phyloP scores from a whole-genome alignment of 1,140 invertebrate genomes.

The Drosophila sulfurigaster region DNA sequence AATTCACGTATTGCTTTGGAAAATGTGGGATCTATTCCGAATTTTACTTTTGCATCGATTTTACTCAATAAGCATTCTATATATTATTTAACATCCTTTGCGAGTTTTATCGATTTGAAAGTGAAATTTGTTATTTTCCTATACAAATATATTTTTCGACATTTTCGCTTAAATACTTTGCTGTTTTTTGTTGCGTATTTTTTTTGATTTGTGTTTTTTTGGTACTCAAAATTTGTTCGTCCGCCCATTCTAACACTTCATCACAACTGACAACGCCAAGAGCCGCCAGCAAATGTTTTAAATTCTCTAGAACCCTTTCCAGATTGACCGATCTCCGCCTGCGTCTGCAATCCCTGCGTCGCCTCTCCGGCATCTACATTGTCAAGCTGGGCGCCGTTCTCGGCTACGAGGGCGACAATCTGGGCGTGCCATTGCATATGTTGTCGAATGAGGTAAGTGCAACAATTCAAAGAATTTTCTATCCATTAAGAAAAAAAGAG shows the following conservation, averaged over 20 bases:
- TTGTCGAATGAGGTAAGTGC: constrained; percentile 86
- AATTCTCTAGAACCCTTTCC: constrained; percentile 84
- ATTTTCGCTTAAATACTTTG: constrained; percentile 44
- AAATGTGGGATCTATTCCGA: neutral
- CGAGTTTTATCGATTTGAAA: neutral
- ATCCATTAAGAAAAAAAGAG: constrained; percentile 20
- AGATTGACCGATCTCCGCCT: constrained; percentile 90
- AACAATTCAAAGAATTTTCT: neutral
- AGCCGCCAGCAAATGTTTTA: constrained; percentile 77
- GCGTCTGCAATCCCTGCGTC: constrained; percentile 90
- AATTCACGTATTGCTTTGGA: constrained; percentile 4
- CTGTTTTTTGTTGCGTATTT: constrained; percentile 66
- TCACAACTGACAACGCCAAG: constrained; percentile 60
- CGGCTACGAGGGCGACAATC: constrained; percentile 86
- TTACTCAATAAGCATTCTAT: neutral
- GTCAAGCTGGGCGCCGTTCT: constrained; percentile 91
- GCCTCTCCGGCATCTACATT: constrained; percentile 91
- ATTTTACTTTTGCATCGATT: neutral
- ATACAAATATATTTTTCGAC: constrained; percentile 31
- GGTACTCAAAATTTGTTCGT: constrained; percentile 84
- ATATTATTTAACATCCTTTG: neutral
- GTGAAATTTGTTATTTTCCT: neutral
- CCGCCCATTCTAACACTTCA: constrained; percentile 84
- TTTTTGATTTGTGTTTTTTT: constrained; percentile 50
- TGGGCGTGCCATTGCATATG: constrained; percentile 85